Conservation (phyloP, 2,797 vertebrate genomes). For the Glyptemys insculpta region DNA sequence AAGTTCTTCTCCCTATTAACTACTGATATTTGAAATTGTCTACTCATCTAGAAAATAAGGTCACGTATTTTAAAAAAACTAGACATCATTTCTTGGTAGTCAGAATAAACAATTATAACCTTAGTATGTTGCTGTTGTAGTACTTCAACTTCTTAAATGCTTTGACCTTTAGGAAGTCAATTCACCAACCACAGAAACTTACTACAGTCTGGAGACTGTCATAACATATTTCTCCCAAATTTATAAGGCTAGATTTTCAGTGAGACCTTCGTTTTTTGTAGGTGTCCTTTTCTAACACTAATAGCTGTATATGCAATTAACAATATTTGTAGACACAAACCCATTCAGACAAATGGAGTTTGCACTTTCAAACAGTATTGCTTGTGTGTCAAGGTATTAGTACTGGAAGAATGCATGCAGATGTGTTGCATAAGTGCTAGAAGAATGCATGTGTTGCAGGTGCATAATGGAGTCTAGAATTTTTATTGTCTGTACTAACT, state of each 20-base stretch:
- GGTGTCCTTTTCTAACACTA: background rate
- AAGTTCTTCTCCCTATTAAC: background rate
- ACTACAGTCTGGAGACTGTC: conserved; percentile 28
- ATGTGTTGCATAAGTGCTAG: background rate
- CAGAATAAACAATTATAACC: background rate
- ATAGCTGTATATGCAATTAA: background rate
- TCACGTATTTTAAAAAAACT: background rate
- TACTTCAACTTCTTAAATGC: background rate
- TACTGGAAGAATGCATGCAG: background rate
- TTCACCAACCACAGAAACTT: conserved; percentile 12
- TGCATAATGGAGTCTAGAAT: background rate
- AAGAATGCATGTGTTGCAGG: background rate
- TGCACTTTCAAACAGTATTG: background rate
- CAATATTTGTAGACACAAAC: background rate
- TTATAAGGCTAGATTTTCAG: background rate
- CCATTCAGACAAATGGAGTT: background rate
- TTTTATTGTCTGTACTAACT: background rate
- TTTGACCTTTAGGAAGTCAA: conserved; percentile 29
- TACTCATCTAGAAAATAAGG: background rate
- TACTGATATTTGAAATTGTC: background rate
- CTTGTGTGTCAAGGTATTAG: background rate
- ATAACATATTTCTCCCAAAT: conserved; percentile 44
- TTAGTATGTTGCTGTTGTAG: background rate
- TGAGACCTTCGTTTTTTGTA: background rate
- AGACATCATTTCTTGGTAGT: background rate